Evolutionary conservation across 2,113 vertebrate species (phyloP), one percentile per base, ranked within the genome.

Genomic region (Cololabis saira): DNA sequence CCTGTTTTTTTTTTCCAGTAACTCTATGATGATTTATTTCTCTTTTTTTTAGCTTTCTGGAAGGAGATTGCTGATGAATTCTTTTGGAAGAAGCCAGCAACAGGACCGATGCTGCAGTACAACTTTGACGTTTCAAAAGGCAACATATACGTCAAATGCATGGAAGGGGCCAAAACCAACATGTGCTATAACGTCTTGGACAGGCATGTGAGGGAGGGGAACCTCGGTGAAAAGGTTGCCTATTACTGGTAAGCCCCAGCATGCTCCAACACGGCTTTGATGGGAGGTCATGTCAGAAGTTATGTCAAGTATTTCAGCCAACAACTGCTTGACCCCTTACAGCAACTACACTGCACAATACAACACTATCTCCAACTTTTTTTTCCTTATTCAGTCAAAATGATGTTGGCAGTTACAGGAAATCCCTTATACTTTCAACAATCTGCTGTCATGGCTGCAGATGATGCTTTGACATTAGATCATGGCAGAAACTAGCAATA

Each of bases 151-250:
- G 65, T 94, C 45, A 94, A 93, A 61, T 95, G 88, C 80, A 92
- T 94, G 93, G 93, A 94, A 70, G 94, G 92, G 43, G 93, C 93
- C 43, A 93, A 91, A 82, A 95, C 94, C 74, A 95, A 95, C 76
- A 88, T 95, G 4, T 95, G 94, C 83, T 94, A 94, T 78, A 94
- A 95, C 19, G 80, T 94, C 52, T 81, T 95, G 67, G 94, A 95
- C 87, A 85, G 92, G 57, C 92, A 93, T 54, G 90, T 94, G 43
- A 76, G 37, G 63, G 92, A 93, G 45, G 86, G 71, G 63, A 92
- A 86, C 50, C 87, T 93, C 10, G 92, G 92, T 21, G 90, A 93
- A 14, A 92, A 90, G 81, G 90, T 94, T 55, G 94, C 94, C 27
- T 95, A 82, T 76, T 92, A 92, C 89, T 94, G 94, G 94, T 95